A percentile compares a stretch with the other conserved stretches of the same genome.
These are phyloP conservation scores for Brenthis ino DNA, from an alignment of 2,888 invertebrate species.

Conservation along the genomic window DNA sequence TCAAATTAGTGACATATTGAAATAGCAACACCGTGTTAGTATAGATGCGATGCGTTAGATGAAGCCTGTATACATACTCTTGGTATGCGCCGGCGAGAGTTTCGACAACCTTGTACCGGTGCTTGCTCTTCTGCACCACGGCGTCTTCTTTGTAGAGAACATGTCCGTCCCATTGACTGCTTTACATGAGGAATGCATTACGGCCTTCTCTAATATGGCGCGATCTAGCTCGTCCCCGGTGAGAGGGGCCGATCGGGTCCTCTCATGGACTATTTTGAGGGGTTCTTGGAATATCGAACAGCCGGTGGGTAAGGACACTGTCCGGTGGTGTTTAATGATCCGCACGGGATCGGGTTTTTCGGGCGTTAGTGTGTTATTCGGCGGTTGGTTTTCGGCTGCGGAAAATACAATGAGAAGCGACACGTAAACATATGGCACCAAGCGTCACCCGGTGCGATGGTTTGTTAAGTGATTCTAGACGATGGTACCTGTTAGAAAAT, in stretches of 20 bases:
- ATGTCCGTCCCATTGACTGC: constrained; percentile 64
- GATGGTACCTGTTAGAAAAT: constrained; percentile 36
- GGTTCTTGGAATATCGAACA: constrained; percentile 66
- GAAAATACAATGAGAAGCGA: constrained; percentile 72
- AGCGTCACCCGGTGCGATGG: constrained; percentile 66
- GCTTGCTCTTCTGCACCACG: constrained; percentile 71
- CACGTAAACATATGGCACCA: constrained; percentile 73
- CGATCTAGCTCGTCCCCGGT: constrained; percentile 78
- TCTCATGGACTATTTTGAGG: constrained; percentile 81
- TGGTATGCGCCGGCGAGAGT: constrained; percentile 73
- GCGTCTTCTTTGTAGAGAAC: constrained; percentile 53
- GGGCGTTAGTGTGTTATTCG: constrained; percentile 75
- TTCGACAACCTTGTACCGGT: constrained; percentile 73
- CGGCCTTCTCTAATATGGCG: constrained; percentile 59
- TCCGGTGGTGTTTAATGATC: constrained; percentile 68
- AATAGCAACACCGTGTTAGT: constrained; percentile 33
- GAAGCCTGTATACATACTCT: constrained; percentile 70
- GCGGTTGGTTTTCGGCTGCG: constrained; percentile 72
- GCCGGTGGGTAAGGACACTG: constrained; percentile 70
- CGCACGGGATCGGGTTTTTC: constrained; percentile 58
- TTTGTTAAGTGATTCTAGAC: constrained; percentile 43
- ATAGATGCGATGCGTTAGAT: constrained; percentile 40
- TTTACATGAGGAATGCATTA: constrained; percentile 63
- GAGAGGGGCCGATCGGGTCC: constrained; percentile 87
- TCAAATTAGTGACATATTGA: constrained; percentile 16